Base-by-base conservation (phyloP, 2,797 vertebrate species). In the Sebastes itinus region DNA sequence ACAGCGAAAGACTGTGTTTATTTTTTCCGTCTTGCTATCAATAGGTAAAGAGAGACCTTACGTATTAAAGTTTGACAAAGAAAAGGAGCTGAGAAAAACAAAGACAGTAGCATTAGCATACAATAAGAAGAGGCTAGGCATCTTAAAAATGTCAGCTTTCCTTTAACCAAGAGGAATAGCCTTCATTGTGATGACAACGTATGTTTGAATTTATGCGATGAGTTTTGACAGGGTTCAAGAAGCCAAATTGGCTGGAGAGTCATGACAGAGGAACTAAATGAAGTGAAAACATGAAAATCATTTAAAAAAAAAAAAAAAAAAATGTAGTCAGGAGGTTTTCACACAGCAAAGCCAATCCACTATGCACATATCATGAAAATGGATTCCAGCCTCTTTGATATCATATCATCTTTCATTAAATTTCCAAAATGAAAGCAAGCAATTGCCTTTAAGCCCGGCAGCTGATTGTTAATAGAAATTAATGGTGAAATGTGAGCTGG, bases 391-490 rank as follows among this genome's bases (percentile, higher is more conserved):
- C 30, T 64, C 46, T 60, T 78, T 77, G 72, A 70, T 84, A 74
- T 70, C 35, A 23, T 4, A 30, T 72, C n/a, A 18, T 58, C 78
- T 75, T 72, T 73, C 38, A 68, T 75, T 84, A 75, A 35, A 54
- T 77, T 84, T 71, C 4, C 25, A 72, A 60, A 78, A 52, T 75
- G 35, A 80, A 74, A 74, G 61, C 27, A 59, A 71, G 46, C 12
- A 67, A 66, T 61, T 72, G 58, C 77, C 61, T 72, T 56, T 25
- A 59, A 76, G 28, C 67, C 74, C 54, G 18, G 64, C 25, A 64
- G 35, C 70, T 81, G 77, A 75, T 70, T 73, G 54, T 65, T 80
- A 58, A 75, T 60, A 55, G 27, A 49, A 80, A 81, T 80, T 60
- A 77, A 67, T 67, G 64, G 52, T 77, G 73, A 72, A 64, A 59